Base-by-base conservation (phyloP, 2,797 vertebrate genomes). In the Trichosurus vulpecula region DNA sequence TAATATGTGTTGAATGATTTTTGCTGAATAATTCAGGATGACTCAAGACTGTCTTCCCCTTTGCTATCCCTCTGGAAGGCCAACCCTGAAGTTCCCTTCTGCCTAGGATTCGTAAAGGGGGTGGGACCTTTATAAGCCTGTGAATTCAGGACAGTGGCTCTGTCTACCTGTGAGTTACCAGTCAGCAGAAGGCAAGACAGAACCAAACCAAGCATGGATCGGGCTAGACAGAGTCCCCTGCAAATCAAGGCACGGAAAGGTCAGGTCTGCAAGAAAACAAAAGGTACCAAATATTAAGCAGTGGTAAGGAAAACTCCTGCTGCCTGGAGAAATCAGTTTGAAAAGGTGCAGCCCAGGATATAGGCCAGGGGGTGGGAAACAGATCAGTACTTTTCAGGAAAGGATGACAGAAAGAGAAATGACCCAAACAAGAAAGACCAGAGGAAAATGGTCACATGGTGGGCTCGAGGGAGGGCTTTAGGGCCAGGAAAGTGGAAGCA, bases 191-290 rank as follows among this genome's bases (percentile, higher is more conserved):
- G 95, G 96, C 57, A 74, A 81, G 91, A 98, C 14, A 0, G 5
- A 90, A 61, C 98, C 98, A 0, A 91, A 91, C 30, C 22, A 0
- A 91, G 9, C 92, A 98, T 94, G 61, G 41, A 92, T 95, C 92
- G 98, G 89, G 94, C 96, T 1, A 98, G 98, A 66, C 87, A 96
- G 91, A 98, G 55, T 16, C 98, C 98, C 0, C 97, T 97, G 0
- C 25, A 31, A 74, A 98, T 98, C 29, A 29, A 4, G 41, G 96
- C 89, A 35, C 89, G 87, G 90, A 95, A 98, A 52, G 98, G 98
- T 0, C 98, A 1, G 0, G 92, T 1, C 98, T 98, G 89, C 51
- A 0, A 47, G 56, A 52, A 57, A 91, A 61, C 13, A 6, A 47
- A 10, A 41, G 29, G 22, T 47, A 41, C n/a, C 25, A 30, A 25